phyloP scores from a whole-genome alignment of 2,888 invertebrate species.

The Plemyria rubiginata region DNA sequence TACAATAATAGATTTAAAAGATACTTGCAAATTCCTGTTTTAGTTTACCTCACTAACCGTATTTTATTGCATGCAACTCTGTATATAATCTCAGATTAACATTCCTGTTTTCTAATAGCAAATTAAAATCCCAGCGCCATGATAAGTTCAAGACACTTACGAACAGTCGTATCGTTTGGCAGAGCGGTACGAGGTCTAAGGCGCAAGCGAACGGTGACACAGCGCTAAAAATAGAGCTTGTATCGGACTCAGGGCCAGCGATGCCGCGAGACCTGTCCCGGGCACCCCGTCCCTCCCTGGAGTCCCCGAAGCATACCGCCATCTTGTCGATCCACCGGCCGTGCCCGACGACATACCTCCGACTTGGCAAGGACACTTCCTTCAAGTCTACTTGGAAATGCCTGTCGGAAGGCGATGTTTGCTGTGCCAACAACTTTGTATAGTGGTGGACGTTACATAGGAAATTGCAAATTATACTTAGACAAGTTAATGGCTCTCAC shows the following conservation, averaged over 20 bases:
- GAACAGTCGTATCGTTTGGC: conserved; percentile 42
- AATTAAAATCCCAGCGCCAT: conserved; percentile 24
- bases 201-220: conserved; percentile 76
- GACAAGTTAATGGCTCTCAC: conserved; percentile 57
- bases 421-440: conserved; percentile 41
- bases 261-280: conserved; percentile 57
- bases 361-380: conserved; percentile 67
- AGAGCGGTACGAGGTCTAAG: conserved; percentile 39
- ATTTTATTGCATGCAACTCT: conserved; percentile 5
- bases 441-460: conserved; percentile 43
- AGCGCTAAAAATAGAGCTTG: conserved; percentile 81
- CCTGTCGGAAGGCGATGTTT: conserved; percentile 42
- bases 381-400: conserved; percentile 52
- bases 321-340: conserved; percentile 74
- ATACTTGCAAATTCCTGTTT: not conserved
- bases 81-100: not conserved
- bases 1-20: no score
- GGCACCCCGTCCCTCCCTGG: conserved; percentile 57
- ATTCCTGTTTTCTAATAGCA: conserved; percentile 11
- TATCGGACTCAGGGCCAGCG: conserved; percentile 56
- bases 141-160: conserved; percentile 22
- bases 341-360: conserved; percentile 60
- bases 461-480: conserved; percentile 56
- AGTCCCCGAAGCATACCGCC: conserved; percentile 68
- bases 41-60: not conserved